phyloP scores from a whole-genome alignment of 2,797 vertebrate genomes.

The Cyprinodon diabolis region DNA sequence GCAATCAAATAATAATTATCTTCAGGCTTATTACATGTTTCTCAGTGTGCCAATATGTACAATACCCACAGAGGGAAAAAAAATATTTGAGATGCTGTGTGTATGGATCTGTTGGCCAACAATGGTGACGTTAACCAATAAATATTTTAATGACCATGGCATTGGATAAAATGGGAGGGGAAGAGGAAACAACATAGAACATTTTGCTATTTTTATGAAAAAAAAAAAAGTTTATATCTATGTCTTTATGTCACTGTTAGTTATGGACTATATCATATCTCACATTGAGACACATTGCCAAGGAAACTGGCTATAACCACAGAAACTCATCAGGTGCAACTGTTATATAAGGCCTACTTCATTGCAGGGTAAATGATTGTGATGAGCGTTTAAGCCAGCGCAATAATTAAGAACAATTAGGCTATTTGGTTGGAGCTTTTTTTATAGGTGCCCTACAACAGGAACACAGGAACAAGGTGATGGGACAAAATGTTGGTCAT shows the following conservation, averaged over 20 bases:
- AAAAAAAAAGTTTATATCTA: not conserved
- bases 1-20: not conserved
- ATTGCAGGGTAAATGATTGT: too few species aligned
- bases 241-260: too few species aligned
- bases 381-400: too few species aligned
- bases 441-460: not conserved
- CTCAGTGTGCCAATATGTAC: not conserved
- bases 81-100: not conserved
- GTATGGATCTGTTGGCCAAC: not conserved
- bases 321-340: too few species aligned
- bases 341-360: too few species aligned
- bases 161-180: too few species aligned
- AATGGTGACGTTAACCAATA: not conserved
- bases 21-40: not conserved
- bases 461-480: slow-evolving; percentile 12
- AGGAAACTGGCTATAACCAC: too few species aligned
- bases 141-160: not conserved
- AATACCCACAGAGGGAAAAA: not conserved
- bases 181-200: not conserved
- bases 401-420: too few species aligned
- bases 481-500: not conserved
- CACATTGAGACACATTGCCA: too few species aligned
- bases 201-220: not conserved
- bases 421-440: too few species aligned
- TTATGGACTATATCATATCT: too few species aligned